phyloP scores from a whole-genome alignment of 2,113 vertebrate genomes.

The Procapra przewalskii region DNA sequence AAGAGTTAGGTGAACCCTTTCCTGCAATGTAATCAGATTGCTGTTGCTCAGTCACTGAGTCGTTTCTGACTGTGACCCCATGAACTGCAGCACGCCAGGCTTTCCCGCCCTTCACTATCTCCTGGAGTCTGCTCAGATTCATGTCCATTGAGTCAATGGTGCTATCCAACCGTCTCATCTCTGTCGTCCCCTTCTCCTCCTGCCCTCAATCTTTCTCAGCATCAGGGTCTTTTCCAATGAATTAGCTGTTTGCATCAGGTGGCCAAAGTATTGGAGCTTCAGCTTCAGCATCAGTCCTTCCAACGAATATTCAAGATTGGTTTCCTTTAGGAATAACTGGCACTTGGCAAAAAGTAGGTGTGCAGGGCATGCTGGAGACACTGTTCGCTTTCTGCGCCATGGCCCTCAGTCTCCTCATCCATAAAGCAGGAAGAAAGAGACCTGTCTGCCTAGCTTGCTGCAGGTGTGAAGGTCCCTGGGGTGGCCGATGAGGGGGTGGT shows the following conservation, averaged over 20 bases:
- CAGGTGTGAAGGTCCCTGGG: background rate
- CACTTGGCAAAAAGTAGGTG: background rate
- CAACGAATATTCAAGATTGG: background rate
- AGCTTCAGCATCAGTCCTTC: background rate
- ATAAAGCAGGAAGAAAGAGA: background rate
- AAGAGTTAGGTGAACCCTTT: background rate
- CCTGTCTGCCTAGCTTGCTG: background rate
- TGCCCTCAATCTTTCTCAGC: background rate
- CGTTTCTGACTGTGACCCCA: background rate
- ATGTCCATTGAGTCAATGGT: background rate
- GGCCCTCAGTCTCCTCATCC: background rate
- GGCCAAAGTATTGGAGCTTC: background rate
- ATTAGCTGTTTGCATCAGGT: background rate
- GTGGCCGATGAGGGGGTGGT: accelerated
- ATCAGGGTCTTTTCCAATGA: background rate
- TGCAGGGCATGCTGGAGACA: background rate
- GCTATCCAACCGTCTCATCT: background rate
- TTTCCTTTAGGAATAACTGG: background rate
- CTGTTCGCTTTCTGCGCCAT: background rate
- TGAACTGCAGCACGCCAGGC: background rate
- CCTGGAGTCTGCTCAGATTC: background rate
- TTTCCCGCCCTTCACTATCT: background rate
- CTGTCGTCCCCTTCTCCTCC: background rate
- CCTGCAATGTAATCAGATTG: accelerated
- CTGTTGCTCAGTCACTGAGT: background rate